Evolutionary conservation across 1,140 invertebrate genomes (phyloP).

Genomic region (Phocides pigmalion): DNA sequence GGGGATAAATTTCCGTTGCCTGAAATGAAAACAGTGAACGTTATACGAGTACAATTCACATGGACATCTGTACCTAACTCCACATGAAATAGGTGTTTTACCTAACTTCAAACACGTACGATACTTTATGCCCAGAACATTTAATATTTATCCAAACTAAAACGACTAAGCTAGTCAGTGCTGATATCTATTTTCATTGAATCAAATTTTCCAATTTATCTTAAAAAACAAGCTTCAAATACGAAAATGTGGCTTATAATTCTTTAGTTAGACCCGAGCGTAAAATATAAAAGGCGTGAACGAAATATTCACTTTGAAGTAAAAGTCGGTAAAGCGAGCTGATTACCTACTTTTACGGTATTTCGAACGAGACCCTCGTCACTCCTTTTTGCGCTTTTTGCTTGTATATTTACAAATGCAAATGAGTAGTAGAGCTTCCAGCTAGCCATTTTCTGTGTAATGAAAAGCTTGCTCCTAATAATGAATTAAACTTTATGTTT

Average conservation of each 20-base stretch:
- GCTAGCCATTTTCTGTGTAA: slow-evolving; percentile 23
- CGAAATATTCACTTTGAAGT: slow-evolving; percentile 57
- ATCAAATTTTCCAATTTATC: slow-evolving; percentile 10
- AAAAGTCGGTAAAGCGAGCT: slow-evolving; percentile 55
- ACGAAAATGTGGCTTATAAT: slow-evolving; percentile 40
- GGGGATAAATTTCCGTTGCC: too few relatives aligned
- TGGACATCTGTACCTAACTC: too few relatives aligned
- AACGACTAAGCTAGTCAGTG: neutral
- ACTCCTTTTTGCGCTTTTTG: slow-evolving; percentile 47
- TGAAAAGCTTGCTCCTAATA: slow-evolving; percentile 5
- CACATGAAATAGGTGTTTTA: too few relatives aligned
- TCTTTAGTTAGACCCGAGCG: slow-evolving; percentile 36
- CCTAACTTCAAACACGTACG: too few relatives aligned
- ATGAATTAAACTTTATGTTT: slow-evolving; percentile 5
- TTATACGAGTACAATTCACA: too few relatives aligned
- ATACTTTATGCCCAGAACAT: neutral
- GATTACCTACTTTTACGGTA: slow-evolving; percentile 57
- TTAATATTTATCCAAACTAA: neutral
- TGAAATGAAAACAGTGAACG: too few relatives aligned
- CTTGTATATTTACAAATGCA: slow-evolving; percentile 52
- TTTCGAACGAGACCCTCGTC: slow-evolving; percentile 56
- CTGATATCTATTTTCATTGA: slow-evolving; percentile 19
- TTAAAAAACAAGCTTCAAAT: slow-evolving; percentile 24
- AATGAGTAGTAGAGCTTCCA: slow-evolving; percentile 41
- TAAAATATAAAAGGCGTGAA: slow-evolving; percentile 46